phyloP scores from a whole-genome alignment of 1,140 invertebrate genomes.

The Caenorhabditis elegans region WBcel235 BX284606.5:8301501-8302000 shows the following conservation, averaged over 20 bases:
- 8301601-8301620: too few species aligned
- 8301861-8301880: conserved; percentile 66
- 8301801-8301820: background rate
- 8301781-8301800: background rate
- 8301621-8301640: too few species aligned
- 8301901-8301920: conserved; percentile 69
- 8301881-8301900: conserved; percentile 68
- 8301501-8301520: conserved; percentile 61
- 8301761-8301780: too few species aligned
- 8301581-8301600: too few species aligned
- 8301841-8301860: conserved; percentile 62
- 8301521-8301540: conserved; percentile 72
- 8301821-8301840: background rate
- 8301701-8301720: too few species aligned
- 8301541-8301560: conserved; percentile 48
- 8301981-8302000: conserved; percentile 70
- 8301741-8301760: too few species aligned
- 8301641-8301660: too few species aligned
- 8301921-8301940: conserved; percentile 60
- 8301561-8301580: too few species aligned
- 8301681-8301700: too few species aligned
- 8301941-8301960: conserved; percentile 70
- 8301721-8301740: too few species aligned
- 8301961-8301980: conserved; percentile 70
- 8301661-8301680: too few species aligned